These are phyloP conservation scores for Hemitrygon akajei DNA, from an alignment of 2,797 vertebrate species.

Conservation along the genomic window DNA sequence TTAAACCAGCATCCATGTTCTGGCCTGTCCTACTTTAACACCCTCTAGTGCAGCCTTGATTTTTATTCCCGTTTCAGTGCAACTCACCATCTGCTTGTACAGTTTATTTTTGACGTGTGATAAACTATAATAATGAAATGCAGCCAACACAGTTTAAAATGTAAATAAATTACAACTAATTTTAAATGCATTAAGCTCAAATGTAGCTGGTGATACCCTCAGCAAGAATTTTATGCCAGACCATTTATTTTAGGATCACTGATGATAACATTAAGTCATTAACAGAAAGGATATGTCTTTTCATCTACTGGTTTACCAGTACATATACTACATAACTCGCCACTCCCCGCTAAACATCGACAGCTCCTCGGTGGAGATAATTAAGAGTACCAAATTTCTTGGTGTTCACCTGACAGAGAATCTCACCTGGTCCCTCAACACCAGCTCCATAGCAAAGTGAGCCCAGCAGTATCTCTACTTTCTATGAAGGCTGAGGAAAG, in stretches of 20 bases:
- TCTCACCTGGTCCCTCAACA: too few relatives aligned
- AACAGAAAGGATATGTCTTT: neutral
- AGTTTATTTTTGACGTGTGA: neutral
- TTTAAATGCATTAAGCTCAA: neutral
- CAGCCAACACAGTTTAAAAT: neutral
- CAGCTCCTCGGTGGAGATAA: too few relatives aligned
- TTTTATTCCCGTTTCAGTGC: neutral
- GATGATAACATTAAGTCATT: neutral
- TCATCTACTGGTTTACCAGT: neutral
- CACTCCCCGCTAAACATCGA: too few relatives aligned
- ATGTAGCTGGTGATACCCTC: neutral
- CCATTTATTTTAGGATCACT: neutral
- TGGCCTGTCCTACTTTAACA: too few relatives aligned
- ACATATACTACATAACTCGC: neutral
- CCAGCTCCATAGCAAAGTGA: too few relatives aligned
- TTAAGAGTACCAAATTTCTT: too few relatives aligned
- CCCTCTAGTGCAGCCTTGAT: too few relatives aligned
- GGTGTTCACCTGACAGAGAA: too few relatives aligned
- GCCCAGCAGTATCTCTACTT: too few relatives aligned
- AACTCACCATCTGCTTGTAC: neutral
- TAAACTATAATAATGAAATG: neutral
- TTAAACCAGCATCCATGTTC: too few relatives aligned
- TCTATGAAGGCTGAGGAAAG: too few relatives aligned
- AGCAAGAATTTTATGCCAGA: neutral
- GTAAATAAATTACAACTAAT: neutral